A percentile compares a stretch with the other conserved stretches of the same genome.
Evolutionary conservation across 1,140 invertebrate genomes (phyloP).

Genomic region (Nasonia vitripennis): DNA sequence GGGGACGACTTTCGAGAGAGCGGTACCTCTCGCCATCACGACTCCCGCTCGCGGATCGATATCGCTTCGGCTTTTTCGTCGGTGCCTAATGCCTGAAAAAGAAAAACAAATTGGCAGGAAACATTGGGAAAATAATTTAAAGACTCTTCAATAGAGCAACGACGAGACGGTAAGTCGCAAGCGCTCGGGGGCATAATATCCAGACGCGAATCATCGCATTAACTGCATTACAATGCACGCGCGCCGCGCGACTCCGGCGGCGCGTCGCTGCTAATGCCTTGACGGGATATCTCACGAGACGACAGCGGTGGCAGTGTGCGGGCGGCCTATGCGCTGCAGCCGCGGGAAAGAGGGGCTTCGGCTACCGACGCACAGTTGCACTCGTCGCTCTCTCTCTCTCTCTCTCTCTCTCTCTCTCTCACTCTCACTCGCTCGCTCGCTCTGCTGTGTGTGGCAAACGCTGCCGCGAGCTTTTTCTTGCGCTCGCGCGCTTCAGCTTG

Average conservation of each 20-base stretch:
- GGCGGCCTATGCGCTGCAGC: not conserved
- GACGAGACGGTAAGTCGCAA: not conserved
- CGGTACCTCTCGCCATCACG: no score
- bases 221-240: not conserved
- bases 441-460: slow-evolving; percentile 18
- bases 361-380: not conserved
- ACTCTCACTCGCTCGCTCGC: not conserved
- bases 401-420: not conserved
- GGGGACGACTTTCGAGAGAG: no score
- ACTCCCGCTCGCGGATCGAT: no score
- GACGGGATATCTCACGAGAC: slow-evolving; percentile 11
- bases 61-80: no score
- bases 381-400: not conserved
- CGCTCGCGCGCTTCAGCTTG: not conserved
- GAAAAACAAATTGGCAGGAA: no score
- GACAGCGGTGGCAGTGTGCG: not conserved
- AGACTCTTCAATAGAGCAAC: no score
- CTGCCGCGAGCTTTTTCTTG: not conserved
- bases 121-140: no score
- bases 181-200: not conserved
- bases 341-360: not conserved
- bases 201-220: not conserved
- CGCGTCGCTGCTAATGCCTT: not conserved
- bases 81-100: no score
- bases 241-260: no score